Base-by-base conservation (phyloP, 2,113 vertebrate species). In the Empidonax traillii region DNA sequence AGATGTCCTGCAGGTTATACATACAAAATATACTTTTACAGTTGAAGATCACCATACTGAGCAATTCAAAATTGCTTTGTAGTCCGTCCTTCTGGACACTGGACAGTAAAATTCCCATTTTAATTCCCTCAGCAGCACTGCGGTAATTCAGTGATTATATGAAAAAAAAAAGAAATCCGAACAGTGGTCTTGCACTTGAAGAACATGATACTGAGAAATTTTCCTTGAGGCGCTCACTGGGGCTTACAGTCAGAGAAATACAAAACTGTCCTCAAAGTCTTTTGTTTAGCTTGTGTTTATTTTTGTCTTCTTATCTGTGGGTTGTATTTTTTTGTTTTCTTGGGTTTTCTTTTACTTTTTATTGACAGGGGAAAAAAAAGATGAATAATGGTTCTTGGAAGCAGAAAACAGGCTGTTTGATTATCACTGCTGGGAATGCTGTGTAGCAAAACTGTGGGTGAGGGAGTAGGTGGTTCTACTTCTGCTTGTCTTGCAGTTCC, bases 401-500 rank as follows among this genome's bases (percentile, higher is more conserved):
- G 69, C 47, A 84, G 68, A 75, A 92, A 93, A 51, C 20, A 49
- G n/a, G 63, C 37, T 68, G 21, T 85, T 91, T 53, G 62, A 31
- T 69, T 55, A 41, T 63, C 47, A 39, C 35, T 86, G 65, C 90
- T 92, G 92, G 65, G 41, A 94, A 81, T 71, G 76, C 49, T 85
- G 18, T 87, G 61, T 68, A 73, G 77, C 73, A 74, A 77, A 90
- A 62, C 73, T 53, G 91, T 74, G 92, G 88, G 52, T 81, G 86
- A 75, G 31, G 62, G 86, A 61, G 80, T 88, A 87, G 93, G 93
- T 79, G 47, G 73, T 78, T 92, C 83, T 84, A 13, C 83, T 95
- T 90, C 79, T 94, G 79, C 65, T 86, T 6, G 52, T 96, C 91
- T 94, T 81, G 86, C 93, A 92, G 8, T 83, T 96, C 80, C 84